These are phyloP conservation scores for Cyprinodon diabolis DNA, from an alignment of 2,797 vertebrate species.

Conservation along the genomic window DNA sequence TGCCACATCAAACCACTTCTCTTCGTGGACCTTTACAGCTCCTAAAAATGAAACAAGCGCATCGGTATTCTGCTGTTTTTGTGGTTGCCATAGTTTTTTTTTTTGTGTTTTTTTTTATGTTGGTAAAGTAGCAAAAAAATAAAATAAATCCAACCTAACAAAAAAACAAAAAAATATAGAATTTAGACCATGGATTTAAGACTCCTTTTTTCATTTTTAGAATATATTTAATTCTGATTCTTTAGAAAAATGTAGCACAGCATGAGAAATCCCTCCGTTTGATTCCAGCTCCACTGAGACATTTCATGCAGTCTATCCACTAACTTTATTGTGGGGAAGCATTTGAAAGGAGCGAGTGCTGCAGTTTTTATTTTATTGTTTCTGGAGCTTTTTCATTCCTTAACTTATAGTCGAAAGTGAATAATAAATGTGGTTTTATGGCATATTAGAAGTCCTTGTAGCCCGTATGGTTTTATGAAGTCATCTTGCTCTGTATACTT, in stretches of 20 bases:
- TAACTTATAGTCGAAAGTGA: not conserved
- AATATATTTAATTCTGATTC: conserved; percentile 1
- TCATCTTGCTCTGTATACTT: conserved; percentile 31
- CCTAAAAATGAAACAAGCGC: not conserved
- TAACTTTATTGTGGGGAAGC: not conserved
- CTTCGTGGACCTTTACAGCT: not conserved
- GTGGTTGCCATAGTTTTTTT: not conserved
- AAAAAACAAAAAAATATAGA: too few species aligned
- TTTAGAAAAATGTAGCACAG: not conserved
- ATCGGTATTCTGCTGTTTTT: not conserved
- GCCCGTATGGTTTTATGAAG: conserved; percentile 29
- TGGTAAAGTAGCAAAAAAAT: not conserved
- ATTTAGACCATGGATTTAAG: not conserved
- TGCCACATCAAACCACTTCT: conserved; percentile 30
- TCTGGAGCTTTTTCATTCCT: not conserved
- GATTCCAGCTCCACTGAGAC: not conserved
- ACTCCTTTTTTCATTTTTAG: not conserved
- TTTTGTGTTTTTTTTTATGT: not conserved
- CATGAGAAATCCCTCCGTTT: conserved; percentile 2
- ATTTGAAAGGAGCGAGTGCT: not conserved
- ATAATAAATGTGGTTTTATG: conserved; percentile 6
- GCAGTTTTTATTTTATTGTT: not conserved
- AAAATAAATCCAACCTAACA: too few species aligned
- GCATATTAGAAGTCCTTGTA: conserved; percentile 9
- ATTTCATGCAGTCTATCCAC: not conserved